Evolutionary conservation across 2,888 invertebrate genomes (phyloP), one percentile per base, ranked within the genome.

Genomic region (Pharmacophagus antenor): DNA sequence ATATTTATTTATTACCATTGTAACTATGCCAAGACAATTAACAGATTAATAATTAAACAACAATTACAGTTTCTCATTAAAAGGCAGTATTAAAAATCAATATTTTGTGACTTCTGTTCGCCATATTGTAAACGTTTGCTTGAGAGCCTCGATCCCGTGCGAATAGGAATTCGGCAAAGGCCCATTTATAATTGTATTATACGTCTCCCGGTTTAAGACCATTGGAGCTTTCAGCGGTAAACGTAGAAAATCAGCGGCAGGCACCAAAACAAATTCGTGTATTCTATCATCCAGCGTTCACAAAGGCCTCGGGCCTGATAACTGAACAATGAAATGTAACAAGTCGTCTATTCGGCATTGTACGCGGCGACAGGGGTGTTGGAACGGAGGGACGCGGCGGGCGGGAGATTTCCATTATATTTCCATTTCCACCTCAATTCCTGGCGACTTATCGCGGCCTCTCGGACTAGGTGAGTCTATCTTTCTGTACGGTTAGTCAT

Each of bases 301-400:
- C 89, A 89, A 90, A 88, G 79, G 89, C 87, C 87, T 78, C 72
- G 75, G 77, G 81, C 72, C 88, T 89, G 90, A 90, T 90, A 90
- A 87, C 89, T 87, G 89, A 88, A 90, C 90, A 90, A 89, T 90
- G 90, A 88, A 89, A 89, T 88, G 90, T 89, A 89, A 89, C 89
- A 87, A 90, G 89, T 88, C 89, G 88, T 88, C 86, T 84, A 84
- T 87, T 82, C 85, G 77, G 82, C 87, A 90, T 90, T 90, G 90
- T 89, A 79, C 77, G 81, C 73, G 73, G 70, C 68, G 68, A 70
- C 73, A 66, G 66, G 68, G 63, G 64, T 58, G n/a, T 22, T 5
- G 17, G 64, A n/a, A n/a, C n/a, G 69, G 65, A 69, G 70, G 70
- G 64, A 67, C 17, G 25, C 66, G 70, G 71, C 75, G 73, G 63